Evolutionary conservation across 2,113 vertebrate species (phyloP), one percentile per base, ranked within the genome.

Genomic region (Channa maculata): DNA sequence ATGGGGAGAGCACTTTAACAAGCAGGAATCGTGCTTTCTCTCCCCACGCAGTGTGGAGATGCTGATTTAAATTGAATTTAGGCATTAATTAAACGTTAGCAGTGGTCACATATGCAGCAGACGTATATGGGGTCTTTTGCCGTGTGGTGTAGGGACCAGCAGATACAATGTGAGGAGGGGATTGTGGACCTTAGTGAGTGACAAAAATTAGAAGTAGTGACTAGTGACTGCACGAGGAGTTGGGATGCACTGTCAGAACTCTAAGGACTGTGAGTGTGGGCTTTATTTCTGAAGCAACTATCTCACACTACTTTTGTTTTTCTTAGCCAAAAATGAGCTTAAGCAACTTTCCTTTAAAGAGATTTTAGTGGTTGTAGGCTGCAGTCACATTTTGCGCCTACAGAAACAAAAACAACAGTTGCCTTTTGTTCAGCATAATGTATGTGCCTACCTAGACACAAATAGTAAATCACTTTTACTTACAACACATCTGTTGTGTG

Each of bases 261-360:
- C 24, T 24, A 24, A 24, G 24, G 24, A 24, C 24, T 24, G 24
- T 24, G 24, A 24, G 24, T 24, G 24, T 24, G 24, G 50, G 3
- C 15, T 74, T 66, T 62, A 24, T 41, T 57, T 65, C 51, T 24
- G 8, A 62, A 65, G 72, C 54, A 69, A 65, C 2, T 3, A 13
- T 39, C 69, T 60, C 8, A 46, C 37, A 54, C 45, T 66, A 77
- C 33, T 34, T 12, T 5, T 51, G 71, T 45, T 57, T 62, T 5
- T 51, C 61, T 73, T 45, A 58, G 6, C 6, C 3, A 70, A 53
- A 44, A 41, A 4, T 2, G 57, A 67, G 53, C 53, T 46, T 60
- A 46, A 39, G 5, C 10, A 8, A 50, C 1, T 12, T 33, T 50
- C 15, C 55, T 60, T 11, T 34, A 11, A 51, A 45, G 41, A 59